These are phyloP conservation scores for Aspidoscelis tigris DNA, from an alignment of 2,113 vertebrate genomes.

Conservation along the genomic window DNA sequence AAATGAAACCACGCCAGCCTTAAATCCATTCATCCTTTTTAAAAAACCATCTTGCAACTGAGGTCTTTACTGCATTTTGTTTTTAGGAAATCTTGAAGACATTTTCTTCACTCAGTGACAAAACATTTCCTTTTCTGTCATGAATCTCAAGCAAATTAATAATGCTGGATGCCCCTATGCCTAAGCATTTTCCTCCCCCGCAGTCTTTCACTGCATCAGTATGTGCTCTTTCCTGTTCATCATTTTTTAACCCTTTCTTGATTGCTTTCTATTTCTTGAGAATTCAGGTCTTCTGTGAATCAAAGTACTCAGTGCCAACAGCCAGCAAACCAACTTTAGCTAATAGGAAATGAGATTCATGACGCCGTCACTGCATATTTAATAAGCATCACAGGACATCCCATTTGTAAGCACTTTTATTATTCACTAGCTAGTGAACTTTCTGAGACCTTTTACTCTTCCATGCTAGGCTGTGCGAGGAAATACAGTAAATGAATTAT, in stretches of 20 bases:
- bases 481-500: conserved; percentile 83
- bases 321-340: conserved; percentile 26
- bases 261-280: not conserved
- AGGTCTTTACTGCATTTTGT: not conserved
- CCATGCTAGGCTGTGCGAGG: conserved; percentile 63
- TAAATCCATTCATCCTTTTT: not conserved
- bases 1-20: not conserved
- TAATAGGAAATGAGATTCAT: conserved; percentile 71
- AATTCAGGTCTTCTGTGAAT: conserved; percentile 2
- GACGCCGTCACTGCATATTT: conserved; percentile 71
- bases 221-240: not conserved
- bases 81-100: not conserved
- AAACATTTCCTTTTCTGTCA: not conserved
- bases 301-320: not conserved
- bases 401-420: conserved; percentile 67
- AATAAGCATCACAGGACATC: conserved; percentile 59
- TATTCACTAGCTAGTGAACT: conserved; percentile 76
- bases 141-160: not conserved
- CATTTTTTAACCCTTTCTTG: not conserved
- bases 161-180: not conserved
- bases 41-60: not conserved
- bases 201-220: too few relatives aligned
- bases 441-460: conserved; percentile 67
- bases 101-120: not conserved
- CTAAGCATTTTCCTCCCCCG: not conserved